phyloP scores from a whole-genome alignment of 2,113 vertebrate species.

The Pelecanoides urinatrix region DNA sequence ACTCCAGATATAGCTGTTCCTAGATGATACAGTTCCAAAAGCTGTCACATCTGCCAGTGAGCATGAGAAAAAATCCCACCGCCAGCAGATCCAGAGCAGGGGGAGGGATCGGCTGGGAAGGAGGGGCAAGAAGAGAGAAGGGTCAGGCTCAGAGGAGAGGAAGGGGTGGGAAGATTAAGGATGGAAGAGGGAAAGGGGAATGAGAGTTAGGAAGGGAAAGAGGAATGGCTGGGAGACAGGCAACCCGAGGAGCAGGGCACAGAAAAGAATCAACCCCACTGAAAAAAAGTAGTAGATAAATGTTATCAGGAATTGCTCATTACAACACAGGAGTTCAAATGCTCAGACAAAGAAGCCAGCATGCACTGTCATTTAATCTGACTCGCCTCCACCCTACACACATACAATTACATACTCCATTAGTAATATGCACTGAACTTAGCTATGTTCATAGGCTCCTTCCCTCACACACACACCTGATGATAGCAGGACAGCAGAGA shows the following conservation, averaged over 20 bases:
- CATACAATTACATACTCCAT: not conserved
- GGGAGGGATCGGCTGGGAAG: constrained; percentile 56
- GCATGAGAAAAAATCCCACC: constrained; percentile 38
- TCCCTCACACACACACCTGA: not conserved
- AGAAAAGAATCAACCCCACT: not conserved
- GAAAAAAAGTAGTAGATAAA: not conserved
- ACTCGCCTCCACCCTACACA: not conserved
- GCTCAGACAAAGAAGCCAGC: not conserved
- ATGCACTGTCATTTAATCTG: not conserved
- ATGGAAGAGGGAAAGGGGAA: not conserved
- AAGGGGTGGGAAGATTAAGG: constrained; percentile 36
- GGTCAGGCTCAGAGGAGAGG: constrained; percentile 54
- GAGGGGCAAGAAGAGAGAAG: constrained; percentile 50
- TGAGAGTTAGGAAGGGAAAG: not conserved
- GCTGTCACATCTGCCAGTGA: constrained; percentile 67
- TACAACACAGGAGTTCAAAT: not conserved
- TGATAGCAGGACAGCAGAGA: not conserved
- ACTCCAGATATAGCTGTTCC: constrained; percentile 56
- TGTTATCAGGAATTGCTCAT: not conserved
- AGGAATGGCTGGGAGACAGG: not conserved
- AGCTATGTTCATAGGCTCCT: accelerated
- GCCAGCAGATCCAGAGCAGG: constrained; percentile 53
- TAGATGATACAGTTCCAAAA: constrained; percentile 51
- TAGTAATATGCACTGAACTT: not conserved
- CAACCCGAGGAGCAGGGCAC: not conserved